Evolutionary conservation across 2,113 vertebrate species (phyloP).

Genomic region (Delphinus delphis): DNA sequence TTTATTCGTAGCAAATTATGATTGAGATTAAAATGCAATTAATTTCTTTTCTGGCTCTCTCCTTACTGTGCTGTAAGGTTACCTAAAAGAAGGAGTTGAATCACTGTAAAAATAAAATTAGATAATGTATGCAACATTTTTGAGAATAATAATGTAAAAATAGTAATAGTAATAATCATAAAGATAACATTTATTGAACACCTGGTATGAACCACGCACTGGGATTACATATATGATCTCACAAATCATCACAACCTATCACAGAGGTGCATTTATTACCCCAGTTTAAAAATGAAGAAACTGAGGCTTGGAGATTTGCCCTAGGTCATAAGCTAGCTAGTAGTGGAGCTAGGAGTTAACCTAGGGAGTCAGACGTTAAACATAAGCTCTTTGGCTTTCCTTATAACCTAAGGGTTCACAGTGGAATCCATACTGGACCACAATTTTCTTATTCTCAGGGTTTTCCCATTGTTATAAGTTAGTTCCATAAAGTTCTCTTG

Average conservation of each 20-base stretch:
- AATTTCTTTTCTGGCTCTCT: not conserved
- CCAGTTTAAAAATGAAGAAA: not conserved
- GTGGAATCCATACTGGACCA: not conserved
- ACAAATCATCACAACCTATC: not conserved
- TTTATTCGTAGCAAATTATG: not conserved
- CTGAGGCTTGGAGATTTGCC: not conserved
- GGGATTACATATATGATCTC: not conserved
- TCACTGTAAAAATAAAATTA: not conserved
- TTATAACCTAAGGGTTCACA: not conserved
- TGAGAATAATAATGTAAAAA: not conserved
- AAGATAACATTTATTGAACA: not conserved
- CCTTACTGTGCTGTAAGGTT: not conserved
- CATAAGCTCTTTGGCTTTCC: not conserved
- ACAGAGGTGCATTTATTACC: not conserved
- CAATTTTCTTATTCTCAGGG: not conserved
- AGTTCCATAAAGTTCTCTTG: not conserved
- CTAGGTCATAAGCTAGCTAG: not conserved
- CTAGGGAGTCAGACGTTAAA: too few relatives aligned
- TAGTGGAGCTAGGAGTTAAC: not conserved
- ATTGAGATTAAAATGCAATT: constrained; percentile 14
- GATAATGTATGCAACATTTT: not conserved
- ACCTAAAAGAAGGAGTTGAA: not conserved
- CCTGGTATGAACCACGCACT: not conserved
- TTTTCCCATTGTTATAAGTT: not conserved
- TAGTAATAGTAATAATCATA: not conserved